Evolutionary conservation across 2,113 vertebrate genomes (phyloP).

Genomic region (Otolemur garnettii): DNA sequence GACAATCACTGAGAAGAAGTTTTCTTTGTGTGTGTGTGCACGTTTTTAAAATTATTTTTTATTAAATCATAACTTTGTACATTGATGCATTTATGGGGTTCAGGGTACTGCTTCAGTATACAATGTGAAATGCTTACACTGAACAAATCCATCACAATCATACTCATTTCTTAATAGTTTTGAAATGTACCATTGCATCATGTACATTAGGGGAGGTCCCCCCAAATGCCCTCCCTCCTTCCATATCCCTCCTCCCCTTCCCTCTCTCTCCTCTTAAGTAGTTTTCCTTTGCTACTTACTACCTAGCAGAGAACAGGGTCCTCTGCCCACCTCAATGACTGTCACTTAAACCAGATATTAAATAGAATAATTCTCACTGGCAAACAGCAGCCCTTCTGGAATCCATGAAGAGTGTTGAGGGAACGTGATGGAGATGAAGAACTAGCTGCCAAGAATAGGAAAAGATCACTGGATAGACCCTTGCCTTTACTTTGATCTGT

Average conservation of each 20-base stretch:
- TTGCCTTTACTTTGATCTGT: background rate
- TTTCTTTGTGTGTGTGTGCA: no score
- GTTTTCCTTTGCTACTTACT: background rate
- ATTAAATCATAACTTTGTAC: no score
- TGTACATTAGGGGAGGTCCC: no score
- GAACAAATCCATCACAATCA: no score
- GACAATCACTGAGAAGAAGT: background rate
- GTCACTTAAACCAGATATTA: background rate
- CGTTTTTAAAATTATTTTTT: no score
- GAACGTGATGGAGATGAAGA: background rate
- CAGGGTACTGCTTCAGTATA: no score
- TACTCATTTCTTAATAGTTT: no score
- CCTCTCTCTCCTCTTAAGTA: background rate
- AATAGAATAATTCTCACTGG: background rate
- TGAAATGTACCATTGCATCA: no score
- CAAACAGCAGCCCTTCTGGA: constrained; percentile 9
- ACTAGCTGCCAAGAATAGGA: background rate
- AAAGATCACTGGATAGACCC: background rate
- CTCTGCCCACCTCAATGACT: background rate
- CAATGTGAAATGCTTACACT: no score
- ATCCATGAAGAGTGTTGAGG: background rate
- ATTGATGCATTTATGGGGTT: no score
- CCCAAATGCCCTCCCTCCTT: no score
- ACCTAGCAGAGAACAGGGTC: background rate
- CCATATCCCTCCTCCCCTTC: no score